Conservation (phyloP, 2,797 vertebrate genomes). For the Mormyrops boulengeri region DNA sequence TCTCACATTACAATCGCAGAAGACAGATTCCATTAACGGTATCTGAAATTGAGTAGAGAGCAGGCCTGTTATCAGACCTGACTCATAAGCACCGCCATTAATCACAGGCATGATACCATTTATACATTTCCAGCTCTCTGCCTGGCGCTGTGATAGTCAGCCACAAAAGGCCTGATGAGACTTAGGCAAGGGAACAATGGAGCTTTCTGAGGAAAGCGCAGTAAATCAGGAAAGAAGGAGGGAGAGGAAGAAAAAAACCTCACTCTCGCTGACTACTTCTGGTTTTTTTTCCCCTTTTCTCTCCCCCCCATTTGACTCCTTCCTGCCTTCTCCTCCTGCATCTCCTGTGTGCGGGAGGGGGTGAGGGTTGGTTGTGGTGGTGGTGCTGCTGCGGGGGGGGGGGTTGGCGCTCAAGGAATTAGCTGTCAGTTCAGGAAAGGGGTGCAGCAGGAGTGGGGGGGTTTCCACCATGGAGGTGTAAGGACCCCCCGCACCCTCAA, state of each 20-base stretch:
- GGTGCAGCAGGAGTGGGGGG: slow-evolving; percentile 11
- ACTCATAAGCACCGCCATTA: slow-evolving; percentile 99
- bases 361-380: slow-evolving; percentile 27
- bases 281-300: slow-evolving; percentile 44
- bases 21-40: slow-evolving; percentile 99
- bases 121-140: slow-evolving; percentile 99
- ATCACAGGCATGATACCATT: slow-evolving; percentile 99
- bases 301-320: slow-evolving; percentile 44
- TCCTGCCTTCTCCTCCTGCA: slow-evolving; percentile 30
- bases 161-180: slow-evolving; percentile 99
- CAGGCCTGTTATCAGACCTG: slow-evolving; percentile 99
- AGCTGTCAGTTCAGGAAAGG: slow-evolving; percentile 57
- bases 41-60: slow-evolving; percentile 99
- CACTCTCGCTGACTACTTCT: slow-evolving; percentile 62
- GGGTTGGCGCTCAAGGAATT: slow-evolving; percentile 54
- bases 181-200: slow-evolving; percentile 99
- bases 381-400: slow-evolving; percentile 54
- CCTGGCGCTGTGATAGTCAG: slow-evolving; percentile 99
- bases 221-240: slow-evolving; percentile 87
- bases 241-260: slow-evolving; percentile 39
- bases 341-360: slow-evolving; percentile 38
- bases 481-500: slow-evolving; percentile 57
- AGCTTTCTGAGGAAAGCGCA: slow-evolving; percentile 99
- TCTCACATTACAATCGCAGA: slow-evolving; percentile 99
- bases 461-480: slow-evolving; percentile 57